Evolutionary conservation across 2,797 vertebrate species (phyloP), one percentile per base, ranked within the genome.

Genomic region (Protosalanx chinensis): DNA sequence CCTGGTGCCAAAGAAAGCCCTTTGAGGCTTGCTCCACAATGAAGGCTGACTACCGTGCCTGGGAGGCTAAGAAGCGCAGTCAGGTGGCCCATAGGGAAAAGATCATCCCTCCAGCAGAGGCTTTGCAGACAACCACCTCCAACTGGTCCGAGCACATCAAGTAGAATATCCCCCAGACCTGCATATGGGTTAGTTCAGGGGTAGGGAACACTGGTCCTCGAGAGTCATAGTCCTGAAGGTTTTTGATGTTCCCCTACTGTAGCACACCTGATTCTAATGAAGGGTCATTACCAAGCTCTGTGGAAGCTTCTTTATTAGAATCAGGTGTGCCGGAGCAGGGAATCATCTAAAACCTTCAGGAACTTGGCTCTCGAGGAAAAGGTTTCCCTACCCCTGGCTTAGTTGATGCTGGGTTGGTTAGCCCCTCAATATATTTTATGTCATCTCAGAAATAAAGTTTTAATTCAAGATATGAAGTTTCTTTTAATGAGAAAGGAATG

Each of bases 11-110:
- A 51, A 29, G 64, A 7, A 18, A 30, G 53, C 62, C 51, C 23
- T 65, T 60, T 12, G 53, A 60, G 16, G 23, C 61, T 23, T 15
- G 56, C 2, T 64, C 58, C 46, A 70, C 73, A n/a, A 65, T 29
- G 53, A 62, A 70, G 16, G 68, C 41, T 1, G 58, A 66, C 53
- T 75, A 68, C 60, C 62, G 56, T 20, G 46, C 66, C 70, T 75
- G 76, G 65, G 61, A 70, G 61, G 51, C 51, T 35, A 57, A 64
- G 37, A 64, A 16, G 30, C 15, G 20, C 30, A 23, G 20, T 32
- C 32, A 16, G 32, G 35, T 29, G 13, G 16, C 23, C 20, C 37
- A 33, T 37, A 13, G 46, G 29, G 8, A 15, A 6, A 16, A 60
- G 32, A 53, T 33, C 10, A 29, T 18, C n/a, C 58, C 2, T 27